Percentiles rank a stretch among this genome's conserved stretches.
Evolutionary conservation across 2,113 vertebrate genomes (phyloP).

Genomic region (Serinus canaria): DNA sequence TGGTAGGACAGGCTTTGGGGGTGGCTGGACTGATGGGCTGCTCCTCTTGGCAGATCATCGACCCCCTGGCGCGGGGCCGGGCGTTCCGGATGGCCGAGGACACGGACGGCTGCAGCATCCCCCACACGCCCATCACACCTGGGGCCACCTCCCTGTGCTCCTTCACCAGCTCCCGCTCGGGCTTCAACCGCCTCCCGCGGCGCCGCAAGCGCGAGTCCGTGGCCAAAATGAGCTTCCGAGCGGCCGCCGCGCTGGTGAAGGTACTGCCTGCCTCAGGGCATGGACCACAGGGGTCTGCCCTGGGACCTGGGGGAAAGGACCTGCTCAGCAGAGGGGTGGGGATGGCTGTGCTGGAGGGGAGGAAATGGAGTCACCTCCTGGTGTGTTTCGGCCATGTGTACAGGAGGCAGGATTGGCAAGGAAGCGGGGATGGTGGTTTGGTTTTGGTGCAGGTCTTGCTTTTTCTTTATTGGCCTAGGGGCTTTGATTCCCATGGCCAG

Average conservation of each 20-base stretch:
- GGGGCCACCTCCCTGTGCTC: slow-evolving; percentile 93
- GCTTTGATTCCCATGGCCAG: not conserved
- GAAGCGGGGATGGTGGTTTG: not conserved
- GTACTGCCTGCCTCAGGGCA: slow-evolving; percentile 36
- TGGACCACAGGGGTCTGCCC: fast-evolving
- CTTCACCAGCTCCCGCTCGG: slow-evolving; percentile 96
- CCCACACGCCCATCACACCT: slow-evolving; percentile 91
- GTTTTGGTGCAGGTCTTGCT: not conserved
- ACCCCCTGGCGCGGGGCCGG: slow-evolving; percentile 91
- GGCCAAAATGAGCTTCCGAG: slow-evolving; percentile 98
- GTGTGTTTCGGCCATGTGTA: not conserved
- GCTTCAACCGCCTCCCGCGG: slow-evolving; percentile 88
- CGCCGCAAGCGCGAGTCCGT: slow-evolving; percentile 94
- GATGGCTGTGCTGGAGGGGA: not conserved
- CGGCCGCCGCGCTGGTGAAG: slow-evolving; percentile 91
- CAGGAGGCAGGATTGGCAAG: not conserved
- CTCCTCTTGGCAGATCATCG: slow-evolving; percentile 84
- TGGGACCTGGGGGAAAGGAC: not conserved
- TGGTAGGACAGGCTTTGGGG: not conserved
- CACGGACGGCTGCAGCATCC: slow-evolving; percentile 87
- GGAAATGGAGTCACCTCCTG: not conserved
- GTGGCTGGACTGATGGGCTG: not conserved
- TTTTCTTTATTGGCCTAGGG: not conserved
- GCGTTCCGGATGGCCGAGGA: slow-evolving; percentile 95
- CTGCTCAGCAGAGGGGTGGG: not conserved